These are phyloP conservation scores for Neopelma chrysocephalum DNA, from an alignment of 2,797 vertebrate species.

Conservation along the genomic window DNA sequence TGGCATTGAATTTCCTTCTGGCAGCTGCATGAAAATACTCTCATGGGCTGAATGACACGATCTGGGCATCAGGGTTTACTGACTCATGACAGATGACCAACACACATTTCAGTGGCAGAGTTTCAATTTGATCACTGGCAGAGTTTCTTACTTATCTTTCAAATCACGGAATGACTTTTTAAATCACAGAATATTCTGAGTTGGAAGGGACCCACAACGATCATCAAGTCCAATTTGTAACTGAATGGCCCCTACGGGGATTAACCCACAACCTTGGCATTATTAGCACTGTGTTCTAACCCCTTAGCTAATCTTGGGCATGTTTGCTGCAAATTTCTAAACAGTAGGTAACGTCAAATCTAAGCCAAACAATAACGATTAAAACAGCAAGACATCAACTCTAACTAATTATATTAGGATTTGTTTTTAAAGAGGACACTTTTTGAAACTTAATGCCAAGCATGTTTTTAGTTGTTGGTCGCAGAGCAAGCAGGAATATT, in stretches of 20 bases:
- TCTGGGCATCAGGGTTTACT: background rate
- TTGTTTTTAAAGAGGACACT: background rate
- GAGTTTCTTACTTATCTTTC: background rate
- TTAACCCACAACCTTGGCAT: background rate
- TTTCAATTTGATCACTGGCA: conserved; percentile 26
- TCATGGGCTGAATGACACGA: background rate
- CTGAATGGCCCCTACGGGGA: background rate
- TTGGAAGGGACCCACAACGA: background rate
- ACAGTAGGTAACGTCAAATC: background rate
- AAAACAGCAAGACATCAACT: background rate
- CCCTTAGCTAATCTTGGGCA: background rate
- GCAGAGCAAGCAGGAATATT: background rate
- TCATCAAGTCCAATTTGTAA: background rate
- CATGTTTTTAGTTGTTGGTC: background rate
- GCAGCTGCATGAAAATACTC: conserved; percentile 1
- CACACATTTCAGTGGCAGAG: background rate
- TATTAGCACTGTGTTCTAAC: background rate
- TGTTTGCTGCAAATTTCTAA: background rate
- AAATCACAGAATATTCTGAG: background rate
- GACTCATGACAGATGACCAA: background rate
- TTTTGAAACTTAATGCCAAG: background rate
- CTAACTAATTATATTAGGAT: background rate
- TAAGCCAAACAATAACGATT: background rate
- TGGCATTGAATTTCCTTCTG: conserved; percentile 25
- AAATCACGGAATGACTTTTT: background rate